phyloP scores from a whole-genome alignment of 1,140 invertebrate genomes.

The Globodera ellingtonae region DNA sequence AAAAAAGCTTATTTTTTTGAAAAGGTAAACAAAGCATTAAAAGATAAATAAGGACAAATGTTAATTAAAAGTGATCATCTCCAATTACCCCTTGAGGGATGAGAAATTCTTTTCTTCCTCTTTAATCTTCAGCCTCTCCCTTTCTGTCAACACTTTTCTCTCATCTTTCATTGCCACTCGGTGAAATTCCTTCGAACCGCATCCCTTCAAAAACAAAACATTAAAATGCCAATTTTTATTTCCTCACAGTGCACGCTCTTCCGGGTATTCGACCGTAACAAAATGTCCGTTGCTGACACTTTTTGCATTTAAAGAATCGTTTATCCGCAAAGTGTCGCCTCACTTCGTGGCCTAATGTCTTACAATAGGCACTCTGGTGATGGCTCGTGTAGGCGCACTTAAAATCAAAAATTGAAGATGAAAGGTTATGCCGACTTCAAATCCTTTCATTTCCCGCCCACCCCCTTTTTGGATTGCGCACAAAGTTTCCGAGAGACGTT shows the following conservation, averaged over 20 bases:
- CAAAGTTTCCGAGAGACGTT: too few species aligned
- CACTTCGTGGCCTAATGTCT: slow-evolving; percentile 34
- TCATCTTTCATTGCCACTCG: slow-evolving; percentile 58
- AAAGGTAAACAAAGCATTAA: not conserved
- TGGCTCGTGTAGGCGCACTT: slow-evolving; percentile 44
- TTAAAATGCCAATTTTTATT: slow-evolving; percentile 3
- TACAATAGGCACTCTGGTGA: slow-evolving; percentile 39
- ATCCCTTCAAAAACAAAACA: slow-evolving; percentile 41
- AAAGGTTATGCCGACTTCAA: not conserved
- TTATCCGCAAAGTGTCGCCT: slow-evolving; percentile 45
- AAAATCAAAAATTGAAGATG: slow-evolving; percentile 17
- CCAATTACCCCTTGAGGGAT: not conserved
- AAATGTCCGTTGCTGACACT: slow-evolving; percentile 39
- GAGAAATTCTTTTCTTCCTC: slow-evolving; percentile 53
- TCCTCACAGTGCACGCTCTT: slow-evolving; percentile 49
- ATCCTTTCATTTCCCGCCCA: too few species aligned
- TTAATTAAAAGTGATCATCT: not conserved
- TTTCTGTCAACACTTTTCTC: slow-evolving; percentile 47
- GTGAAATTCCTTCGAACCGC: slow-evolving; percentile 44
- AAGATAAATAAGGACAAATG: not conserved
- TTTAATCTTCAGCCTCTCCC: slow-evolving; percentile 47
- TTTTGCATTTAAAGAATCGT: slow-evolving; percentile 50
- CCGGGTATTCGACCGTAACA: slow-evolving; percentile 46
- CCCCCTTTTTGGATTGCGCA: too few species aligned
- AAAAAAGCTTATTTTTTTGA: not conserved